These are phyloP conservation scores for Oryctes rhinoceros DNA, from an alignment of 1,140 invertebrate genomes.

Conservation along the genomic window DNA sequence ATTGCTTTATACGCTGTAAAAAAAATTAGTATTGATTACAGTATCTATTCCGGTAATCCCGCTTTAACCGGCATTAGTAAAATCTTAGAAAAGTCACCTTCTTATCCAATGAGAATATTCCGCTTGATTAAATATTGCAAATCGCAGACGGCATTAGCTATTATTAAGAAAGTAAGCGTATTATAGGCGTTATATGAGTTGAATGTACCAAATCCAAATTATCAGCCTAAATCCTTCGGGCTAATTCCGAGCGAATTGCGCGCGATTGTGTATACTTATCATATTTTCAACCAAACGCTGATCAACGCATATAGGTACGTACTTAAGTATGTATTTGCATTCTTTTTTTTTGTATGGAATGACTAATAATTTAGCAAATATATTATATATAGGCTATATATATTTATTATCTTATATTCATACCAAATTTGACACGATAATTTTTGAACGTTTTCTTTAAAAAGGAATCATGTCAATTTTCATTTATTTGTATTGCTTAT, in stretches of 20 bases:
- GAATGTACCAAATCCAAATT: background rate
- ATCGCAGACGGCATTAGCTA: conserved; percentile 6
- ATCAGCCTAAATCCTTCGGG: background rate
- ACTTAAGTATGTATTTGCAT: conserved; percentile 1
- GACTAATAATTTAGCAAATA: conserved; percentile 10
- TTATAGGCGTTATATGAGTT: conserved; percentile 1
- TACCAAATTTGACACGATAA: background rate
- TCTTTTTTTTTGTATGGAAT: background rate
- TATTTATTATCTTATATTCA: background rate
- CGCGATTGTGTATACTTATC: background rate
- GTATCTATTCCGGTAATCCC: conserved; percentile 8
- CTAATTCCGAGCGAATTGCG: background rate
- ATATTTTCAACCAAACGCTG: background rate
- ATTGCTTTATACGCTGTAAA: background rate
- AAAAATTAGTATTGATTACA: conserved; percentile 7
- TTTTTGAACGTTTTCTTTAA: background rate
- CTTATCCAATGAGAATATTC: background rate
- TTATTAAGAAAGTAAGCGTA: conserved; percentile 15
- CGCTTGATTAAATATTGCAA: conserved; percentile 17
- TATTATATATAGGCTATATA: background rate
- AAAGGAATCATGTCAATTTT: background rate
- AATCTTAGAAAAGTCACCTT: background rate
- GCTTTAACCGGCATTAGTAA: background rate
- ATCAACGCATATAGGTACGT: too few species aligned
- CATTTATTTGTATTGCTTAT: too few species aligned